These are phyloP conservation scores for Crenuchus spilurus DNA, from an alignment of 2,797 vertebrate species.

Conservation along the genomic window DNA sequence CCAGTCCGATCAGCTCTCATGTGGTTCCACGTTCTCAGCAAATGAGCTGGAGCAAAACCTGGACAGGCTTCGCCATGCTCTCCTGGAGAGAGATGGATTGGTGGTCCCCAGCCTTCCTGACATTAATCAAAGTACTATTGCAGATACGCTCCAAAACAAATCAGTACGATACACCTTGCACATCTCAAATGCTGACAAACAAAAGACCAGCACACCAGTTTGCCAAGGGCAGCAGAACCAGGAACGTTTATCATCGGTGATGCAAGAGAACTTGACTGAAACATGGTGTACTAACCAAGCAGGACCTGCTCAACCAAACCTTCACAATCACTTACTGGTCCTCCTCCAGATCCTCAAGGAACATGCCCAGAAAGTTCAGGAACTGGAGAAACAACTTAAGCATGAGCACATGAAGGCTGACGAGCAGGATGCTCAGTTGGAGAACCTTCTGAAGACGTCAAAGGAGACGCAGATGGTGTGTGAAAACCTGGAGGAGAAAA, in stretches of 20 bases:
- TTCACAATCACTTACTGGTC: conserved; percentile 64
- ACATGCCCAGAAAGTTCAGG: conserved; percentile 58
- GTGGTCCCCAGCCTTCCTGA: not conserved
- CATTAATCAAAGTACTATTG: conserved; percentile 38
- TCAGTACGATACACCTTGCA: not conserved
- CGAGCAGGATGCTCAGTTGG: conserved; percentile 50
- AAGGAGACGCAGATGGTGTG: conserved; percentile 73
- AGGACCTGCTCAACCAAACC: conserved; percentile 46
- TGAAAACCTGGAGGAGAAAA: conserved; percentile 71
- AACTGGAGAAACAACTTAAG: conserved; percentile 57
- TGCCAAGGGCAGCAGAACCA: conserved; percentile 31
- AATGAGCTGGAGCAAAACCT: conserved; percentile 67
- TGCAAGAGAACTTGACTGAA: conserved; percentile 4
- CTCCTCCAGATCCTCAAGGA: conserved; percentile 71
- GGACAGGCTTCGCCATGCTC: conserved; percentile 68
- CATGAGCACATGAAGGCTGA: not conserved
- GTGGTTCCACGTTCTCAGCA: conserved; percentile 23
- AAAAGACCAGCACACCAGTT: conserved; percentile 49
- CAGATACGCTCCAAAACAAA: conserved; percentile 15
- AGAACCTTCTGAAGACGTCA: conserved; percentile 72
- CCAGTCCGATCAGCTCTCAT: conserved; percentile 39
- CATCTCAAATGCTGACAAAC: not conserved
- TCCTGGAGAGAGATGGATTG: conserved; percentile 65
- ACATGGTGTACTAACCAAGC: not conserved
- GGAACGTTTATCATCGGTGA: not conserved